Conservation (phyloP, 30 jellyfish, hydroid and myxozoan genomes). For the Sanderia malayensis region DNA sequence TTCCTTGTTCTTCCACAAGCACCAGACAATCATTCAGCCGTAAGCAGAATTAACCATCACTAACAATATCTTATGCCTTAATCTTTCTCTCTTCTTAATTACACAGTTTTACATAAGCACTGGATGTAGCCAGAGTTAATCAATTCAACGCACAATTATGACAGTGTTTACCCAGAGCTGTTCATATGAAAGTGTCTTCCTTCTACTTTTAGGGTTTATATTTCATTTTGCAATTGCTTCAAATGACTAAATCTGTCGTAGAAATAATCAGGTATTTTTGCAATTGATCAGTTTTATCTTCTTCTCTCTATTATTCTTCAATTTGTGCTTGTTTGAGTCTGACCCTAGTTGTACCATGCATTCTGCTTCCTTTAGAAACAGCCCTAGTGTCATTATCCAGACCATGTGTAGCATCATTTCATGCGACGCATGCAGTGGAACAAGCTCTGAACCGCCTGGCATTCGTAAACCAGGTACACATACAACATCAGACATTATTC, state of each 20-base stretch:
- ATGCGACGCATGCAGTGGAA: slow-evolving; percentile 67
- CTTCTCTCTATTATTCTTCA: not conserved
- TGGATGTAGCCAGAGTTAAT: no score
- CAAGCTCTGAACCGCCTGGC: slow-evolving; percentile 69
- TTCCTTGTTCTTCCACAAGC: slow-evolving; percentile 78
- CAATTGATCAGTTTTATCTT: not conserved
- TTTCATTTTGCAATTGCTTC: slow-evolving; percentile 37
- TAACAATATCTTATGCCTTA: no score
- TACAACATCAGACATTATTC: no score
- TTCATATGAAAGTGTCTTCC: no score
- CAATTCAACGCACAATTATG: no score
- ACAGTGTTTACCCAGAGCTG: no score
- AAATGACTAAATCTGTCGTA: slow-evolving; percentile 4
- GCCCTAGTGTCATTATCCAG: slow-evolving; percentile 52
- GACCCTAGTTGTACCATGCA: not conserved
- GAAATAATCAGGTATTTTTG: slow-evolving; percentile 39
- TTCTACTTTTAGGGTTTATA: slow-evolving; percentile 33
- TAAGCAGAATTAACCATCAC: not conserved
- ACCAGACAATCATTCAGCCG: slow-evolving; percentile 69
- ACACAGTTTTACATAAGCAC: no score
- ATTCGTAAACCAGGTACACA: slow-evolving; percentile 60
- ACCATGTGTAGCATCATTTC: slow-evolving; percentile 59
- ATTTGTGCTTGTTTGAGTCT: not conserved
- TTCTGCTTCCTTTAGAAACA: slow-evolving; percentile 31
- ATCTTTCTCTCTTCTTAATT: no score